A percentile compares a stretch with the other conserved stretches of the same genome.
phyloP scores from a whole-genome alignment of 2,888 invertebrate genomes.

The Heliconius ismenius region DNA sequence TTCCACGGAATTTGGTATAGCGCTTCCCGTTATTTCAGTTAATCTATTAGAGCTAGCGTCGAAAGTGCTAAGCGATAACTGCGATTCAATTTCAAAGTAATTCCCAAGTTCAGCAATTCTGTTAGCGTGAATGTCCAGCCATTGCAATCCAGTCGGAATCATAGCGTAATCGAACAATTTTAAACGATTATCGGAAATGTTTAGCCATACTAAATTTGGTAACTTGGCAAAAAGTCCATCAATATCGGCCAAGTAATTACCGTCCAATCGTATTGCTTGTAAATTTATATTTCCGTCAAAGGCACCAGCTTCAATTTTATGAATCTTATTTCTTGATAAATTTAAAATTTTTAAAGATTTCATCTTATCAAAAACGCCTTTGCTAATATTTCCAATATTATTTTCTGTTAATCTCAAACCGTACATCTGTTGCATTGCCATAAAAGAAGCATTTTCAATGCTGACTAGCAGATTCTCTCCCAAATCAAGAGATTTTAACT shows the following conservation, averaged over 20 bases:
- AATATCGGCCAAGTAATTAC: slow-evolving; percentile 90
- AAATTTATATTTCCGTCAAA: slow-evolving; percentile 90
- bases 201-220: slow-evolving; percentile 91
- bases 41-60: slow-evolving; percentile 91
- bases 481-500: slow-evolving; percentile 90
- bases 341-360: slow-evolving; percentile 90
- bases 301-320: slow-evolving; percentile 88
- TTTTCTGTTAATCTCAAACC: slow-evolving; percentile 92
- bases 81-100: slow-evolving; percentile 91
- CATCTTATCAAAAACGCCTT: slow-evolving; percentile 90
- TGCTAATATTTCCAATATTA: slow-evolving; percentile 89
- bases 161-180: slow-evolving; percentile 92
- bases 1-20: slow-evolving; percentile 91
- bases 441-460: slow-evolving; percentile 90
- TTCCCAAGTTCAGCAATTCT: slow-evolving; percentile 91
- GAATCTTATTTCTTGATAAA: slow-evolving; percentile 91
- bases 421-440: slow-evolving; percentile 89
- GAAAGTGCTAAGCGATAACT: slow-evolving; percentile 88
- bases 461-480: slow-evolving; percentile 92
- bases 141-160: slow-evolving; percentile 91
- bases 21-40: slow-evolving; percentile 90
- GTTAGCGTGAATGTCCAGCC: slow-evolving; percentile 93
- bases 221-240: slow-evolving; percentile 90
- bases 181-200: slow-evolving; percentile 92
- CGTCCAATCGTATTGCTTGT: slow-evolving; percentile 90